These are phyloP conservation scores for Solenopsis fugax DNA, from an alignment of 1,140 invertebrate genomes.

Conservation along the genomic window DNA sequence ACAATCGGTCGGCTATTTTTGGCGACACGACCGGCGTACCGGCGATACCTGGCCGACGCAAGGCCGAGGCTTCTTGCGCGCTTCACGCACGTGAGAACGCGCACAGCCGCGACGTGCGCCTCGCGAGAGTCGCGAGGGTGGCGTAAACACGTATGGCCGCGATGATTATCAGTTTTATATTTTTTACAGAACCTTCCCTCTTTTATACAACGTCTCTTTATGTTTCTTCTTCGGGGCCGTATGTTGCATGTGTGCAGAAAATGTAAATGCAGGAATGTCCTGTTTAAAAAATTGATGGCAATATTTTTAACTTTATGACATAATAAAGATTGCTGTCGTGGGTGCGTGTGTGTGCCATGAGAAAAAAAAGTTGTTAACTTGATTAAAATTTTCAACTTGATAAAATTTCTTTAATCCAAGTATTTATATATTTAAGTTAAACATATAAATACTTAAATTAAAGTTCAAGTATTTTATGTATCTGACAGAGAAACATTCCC, in stretches of 20 bases:
- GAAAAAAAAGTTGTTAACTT: too few relatives aligned
- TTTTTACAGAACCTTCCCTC: not conserved
- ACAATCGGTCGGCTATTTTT: conserved; percentile 59
- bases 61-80: conserved; percentile 13
- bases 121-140: conserved; percentile 12
- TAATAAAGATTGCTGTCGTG: not conserved
- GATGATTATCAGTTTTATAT: conserved; percentile 3
- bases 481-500: too few relatives aligned
- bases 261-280: too few relatives aligned
- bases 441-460: too few relatives aligned
- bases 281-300: not conserved
- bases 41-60: conserved; percentile 16
- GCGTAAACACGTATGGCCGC: not conserved
- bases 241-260: not conserved
- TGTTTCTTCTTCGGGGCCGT: not conserved
- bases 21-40: conserved; percentile 31
- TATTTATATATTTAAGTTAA: too few relatives aligned
- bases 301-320: not conserved
- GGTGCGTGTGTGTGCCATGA: not conserved
- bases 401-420: too few relatives aligned
- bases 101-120: too few relatives aligned
- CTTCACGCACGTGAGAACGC: conserved; percentile 20
- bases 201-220: not conserved
- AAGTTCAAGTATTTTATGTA: too few relatives aligned
- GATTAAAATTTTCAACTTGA: too few relatives aligned